phyloP scores from a whole-genome alignment of 2,113 vertebrate species.

The Paralichthys olivaceus region DNA sequence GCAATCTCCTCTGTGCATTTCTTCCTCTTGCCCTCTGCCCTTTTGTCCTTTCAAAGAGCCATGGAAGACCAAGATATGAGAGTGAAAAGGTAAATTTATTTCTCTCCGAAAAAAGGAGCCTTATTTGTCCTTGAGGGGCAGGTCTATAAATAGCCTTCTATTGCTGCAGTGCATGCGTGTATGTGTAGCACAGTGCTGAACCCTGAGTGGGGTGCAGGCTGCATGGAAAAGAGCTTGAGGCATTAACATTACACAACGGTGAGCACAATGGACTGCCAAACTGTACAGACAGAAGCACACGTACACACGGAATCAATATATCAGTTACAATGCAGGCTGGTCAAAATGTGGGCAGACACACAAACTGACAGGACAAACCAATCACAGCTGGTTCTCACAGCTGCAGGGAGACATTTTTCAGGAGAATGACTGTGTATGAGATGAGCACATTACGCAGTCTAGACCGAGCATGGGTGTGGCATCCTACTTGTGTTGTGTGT shows the following conservation, averaged over 20 bases:
- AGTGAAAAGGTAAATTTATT: constrained; percentile 29
- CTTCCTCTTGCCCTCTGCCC: constrained; percentile 11
- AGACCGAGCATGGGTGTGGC: constrained; percentile 55
- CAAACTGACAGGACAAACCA: constrained; percentile 34
- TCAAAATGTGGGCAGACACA: constrained; percentile 42
- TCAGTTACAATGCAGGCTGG: constrained; percentile 15
- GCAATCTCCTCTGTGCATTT: constrained; percentile 3
- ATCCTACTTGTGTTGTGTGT: constrained; percentile 27
- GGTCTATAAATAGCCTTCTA: constrained; percentile 67
- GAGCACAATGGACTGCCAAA: constrained; percentile 34
- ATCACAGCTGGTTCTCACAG: constrained; percentile 48
- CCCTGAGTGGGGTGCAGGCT: constrained; percentile 38
- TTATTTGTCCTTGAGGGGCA: constrained; percentile 53
- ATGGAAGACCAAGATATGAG: constrained; percentile 14
- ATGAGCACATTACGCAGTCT: constrained; percentile 27
- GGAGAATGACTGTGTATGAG: constrained; percentile 9
- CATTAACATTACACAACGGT: constrained; percentile 39
- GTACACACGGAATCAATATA: constrained; percentile 40
- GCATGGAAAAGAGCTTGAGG: constrained; percentile 45
- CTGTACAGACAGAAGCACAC: constrained; percentile 4
- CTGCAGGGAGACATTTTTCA: constrained; percentile 48
- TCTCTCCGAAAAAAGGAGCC: constrained; percentile 26
- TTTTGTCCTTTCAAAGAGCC: constrained; percentile 31
- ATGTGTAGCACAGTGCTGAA: constrained; percentile 47
- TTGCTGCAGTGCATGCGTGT: constrained; percentile 62